Conservation (phyloP, 35 echinoderm and acorn worm genomes). For the Nesometra sesokonis region DNA sequence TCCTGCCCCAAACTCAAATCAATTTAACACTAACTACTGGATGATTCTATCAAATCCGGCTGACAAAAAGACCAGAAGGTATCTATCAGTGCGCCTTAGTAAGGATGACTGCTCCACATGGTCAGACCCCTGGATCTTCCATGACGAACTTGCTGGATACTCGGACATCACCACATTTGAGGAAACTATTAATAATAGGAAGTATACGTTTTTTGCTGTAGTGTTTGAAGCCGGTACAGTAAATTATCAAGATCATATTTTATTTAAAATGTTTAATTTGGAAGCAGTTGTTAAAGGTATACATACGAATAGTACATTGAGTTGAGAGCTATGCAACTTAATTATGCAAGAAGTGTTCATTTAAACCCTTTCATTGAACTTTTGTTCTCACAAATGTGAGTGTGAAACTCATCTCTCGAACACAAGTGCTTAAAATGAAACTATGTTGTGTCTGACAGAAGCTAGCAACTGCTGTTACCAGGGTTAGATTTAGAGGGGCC, state of each 20-base stretch:
- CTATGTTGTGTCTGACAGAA: too few species aligned
- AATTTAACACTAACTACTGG: background rate
- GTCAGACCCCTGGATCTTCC: background rate
- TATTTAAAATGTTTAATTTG: background rate
- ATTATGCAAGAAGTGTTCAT: too few species aligned
- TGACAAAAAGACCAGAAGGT: background rate
- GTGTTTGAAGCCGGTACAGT: background rate
- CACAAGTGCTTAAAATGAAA: too few species aligned
- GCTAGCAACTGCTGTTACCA: too few species aligned
- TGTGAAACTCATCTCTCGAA: too few species aligned
- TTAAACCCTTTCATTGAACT: too few species aligned
- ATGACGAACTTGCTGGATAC: background rate
- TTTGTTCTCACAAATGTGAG: too few species aligned
- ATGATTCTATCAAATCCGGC: slow-evolving; percentile 7
- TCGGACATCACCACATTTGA: slow-evolving; percentile 7
- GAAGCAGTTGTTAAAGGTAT: background rate
- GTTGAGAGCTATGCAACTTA: too few species aligned
- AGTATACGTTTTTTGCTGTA: background rate
- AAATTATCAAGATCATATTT: background rate
- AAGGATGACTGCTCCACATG: background rate
- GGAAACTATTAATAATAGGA: background rate
- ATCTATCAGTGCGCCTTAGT: slow-evolving; percentile 3
- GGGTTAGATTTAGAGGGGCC: too few species aligned
- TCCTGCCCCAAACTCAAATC: background rate
- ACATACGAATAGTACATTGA: background rate